These are phyloP conservation scores for Enteromius paludinosus DNA, from an alignment of 2,797 vertebrate species.

Conservation along the genomic window DNA sequence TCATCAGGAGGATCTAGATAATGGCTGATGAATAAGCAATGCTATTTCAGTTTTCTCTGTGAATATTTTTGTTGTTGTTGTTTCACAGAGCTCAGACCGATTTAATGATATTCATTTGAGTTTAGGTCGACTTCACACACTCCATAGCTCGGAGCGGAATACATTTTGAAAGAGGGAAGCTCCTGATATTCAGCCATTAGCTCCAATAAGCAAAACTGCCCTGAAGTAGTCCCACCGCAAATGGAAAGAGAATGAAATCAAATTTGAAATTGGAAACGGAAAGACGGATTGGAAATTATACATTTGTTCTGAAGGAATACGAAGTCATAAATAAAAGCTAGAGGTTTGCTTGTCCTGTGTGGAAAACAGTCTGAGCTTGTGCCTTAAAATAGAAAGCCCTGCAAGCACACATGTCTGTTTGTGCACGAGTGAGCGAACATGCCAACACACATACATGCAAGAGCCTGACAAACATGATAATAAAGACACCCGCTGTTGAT, in stretches of 20 bases:
- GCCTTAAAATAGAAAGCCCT: constrained; percentile 27
- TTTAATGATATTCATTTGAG: constrained; percentile 46
- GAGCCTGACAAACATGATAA: constrained; percentile 56
- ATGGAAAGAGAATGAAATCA: constrained; percentile 26
- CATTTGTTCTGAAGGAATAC: constrained; percentile 28
- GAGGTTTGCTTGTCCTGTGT: neutral
- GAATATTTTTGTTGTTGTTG: constrained; percentile 15
- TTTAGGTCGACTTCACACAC: constrained; percentile 39
- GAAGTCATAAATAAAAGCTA: neutral
- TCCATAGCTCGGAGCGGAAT: constrained; percentile 23
- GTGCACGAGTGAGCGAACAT: constrained; percentile 15
- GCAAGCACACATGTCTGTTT: constrained; percentile 19
- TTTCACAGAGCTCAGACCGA: constrained; percentile 3
- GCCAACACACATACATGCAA: constrained; percentile 8
- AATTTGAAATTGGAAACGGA: too few relatives aligned
- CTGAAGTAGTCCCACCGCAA: constrained; percentile 33
- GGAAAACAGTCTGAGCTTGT: constrained; percentile 15
- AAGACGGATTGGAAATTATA: neutral
- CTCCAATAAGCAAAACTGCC: constrained; percentile 42
- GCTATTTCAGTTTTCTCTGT: constrained; percentile 27
- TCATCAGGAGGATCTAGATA: constrained; percentile 39
- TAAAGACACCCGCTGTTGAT: constrained; percentile 56
- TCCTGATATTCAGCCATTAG: constrained; percentile 37
- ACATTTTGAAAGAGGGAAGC: constrained; percentile 32
- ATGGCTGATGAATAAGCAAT: constrained; percentile 47